phyloP scores from a whole-genome alignment of 2,888 invertebrate species.

The Calameuta filiformis region DNA sequence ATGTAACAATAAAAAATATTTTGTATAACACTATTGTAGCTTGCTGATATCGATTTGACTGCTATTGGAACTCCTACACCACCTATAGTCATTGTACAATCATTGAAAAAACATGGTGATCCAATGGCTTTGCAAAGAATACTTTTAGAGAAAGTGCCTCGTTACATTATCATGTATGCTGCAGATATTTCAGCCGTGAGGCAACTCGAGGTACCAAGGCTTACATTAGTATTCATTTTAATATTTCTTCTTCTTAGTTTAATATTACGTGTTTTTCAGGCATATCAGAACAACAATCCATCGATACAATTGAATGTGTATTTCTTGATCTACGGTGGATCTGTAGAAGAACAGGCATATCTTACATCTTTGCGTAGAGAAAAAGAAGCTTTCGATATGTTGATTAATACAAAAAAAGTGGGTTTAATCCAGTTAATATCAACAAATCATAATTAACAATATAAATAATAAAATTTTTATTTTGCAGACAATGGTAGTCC shows the following conservation, averaged over 20 bases:
- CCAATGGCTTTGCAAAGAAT: slow-evolving; percentile 78
- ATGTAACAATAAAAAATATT: not conserved
- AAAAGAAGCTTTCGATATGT: slow-evolving; percentile 92
- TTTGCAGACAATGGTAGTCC: slow-evolving; percentile 83
- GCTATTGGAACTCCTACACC: slow-evolving; percentile 70
- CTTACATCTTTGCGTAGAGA: slow-evolving; percentile 90
- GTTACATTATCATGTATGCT: slow-evolving; percentile 90
- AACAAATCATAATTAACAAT: not conserved
- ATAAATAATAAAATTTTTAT: not conserved
- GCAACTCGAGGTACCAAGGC: slow-evolving; percentile 80
- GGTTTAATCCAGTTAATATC: slow-evolving; percentile 47
- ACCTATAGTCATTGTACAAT: slow-evolving; percentile 81
- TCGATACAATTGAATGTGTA: slow-evolving; percentile 77
- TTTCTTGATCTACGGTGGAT: slow-evolving; percentile 89
- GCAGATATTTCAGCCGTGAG: slow-evolving; percentile 88
- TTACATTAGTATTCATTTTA: not conserved
- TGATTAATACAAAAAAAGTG: slow-evolving; percentile 93
- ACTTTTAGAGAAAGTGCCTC: slow-evolving; percentile 77
- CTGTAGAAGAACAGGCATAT: slow-evolving; percentile 97
- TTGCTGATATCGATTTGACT: slow-evolving; percentile 77
- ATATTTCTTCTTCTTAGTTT: slow-evolving; percentile 1
- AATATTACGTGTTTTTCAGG: slow-evolving; percentile 64
- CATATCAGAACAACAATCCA: slow-evolving; percentile 71
- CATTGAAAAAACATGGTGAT: slow-evolving; percentile 80
- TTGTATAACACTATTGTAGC: slow-evolving; percentile 49